phyloP scores from a whole-genome alignment of 2,113 vertebrate species.

The Cinclus mexicanus region DNA sequence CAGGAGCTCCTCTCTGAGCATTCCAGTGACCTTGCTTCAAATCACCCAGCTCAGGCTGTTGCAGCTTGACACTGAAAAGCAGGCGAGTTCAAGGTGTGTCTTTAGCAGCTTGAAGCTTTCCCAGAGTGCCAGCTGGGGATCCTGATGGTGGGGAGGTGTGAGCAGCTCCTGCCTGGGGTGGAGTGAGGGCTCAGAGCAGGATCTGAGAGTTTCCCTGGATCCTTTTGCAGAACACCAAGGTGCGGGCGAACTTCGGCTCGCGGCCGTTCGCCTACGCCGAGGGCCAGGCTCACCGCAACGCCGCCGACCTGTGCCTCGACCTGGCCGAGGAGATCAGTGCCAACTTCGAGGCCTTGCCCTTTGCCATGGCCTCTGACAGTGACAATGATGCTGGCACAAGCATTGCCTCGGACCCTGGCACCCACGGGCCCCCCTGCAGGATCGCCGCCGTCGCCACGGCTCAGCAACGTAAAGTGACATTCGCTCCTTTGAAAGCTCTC shows the following conservation, averaged over 20 bases:
- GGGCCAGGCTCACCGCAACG: conserved; percentile 95
- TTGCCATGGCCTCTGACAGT: conserved; percentile 98
- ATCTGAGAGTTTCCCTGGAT: background rate
- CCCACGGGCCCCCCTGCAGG: conserved; percentile 91
- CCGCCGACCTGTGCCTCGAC: conserved; percentile 93
- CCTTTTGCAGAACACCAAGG: conserved; percentile 90
- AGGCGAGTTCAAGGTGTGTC: background rate
- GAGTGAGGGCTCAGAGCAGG: background rate
- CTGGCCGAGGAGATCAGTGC: conserved; percentile 97
- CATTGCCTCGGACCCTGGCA: conserved; percentile 91
- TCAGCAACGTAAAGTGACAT: conserved; percentile 83
- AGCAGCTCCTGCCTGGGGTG: background rate
- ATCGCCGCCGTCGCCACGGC: conserved; percentile 90
- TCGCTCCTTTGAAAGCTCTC: background rate
- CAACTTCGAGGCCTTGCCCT: conserved; percentile 96
- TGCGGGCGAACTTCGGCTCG: conserved; percentile 94
- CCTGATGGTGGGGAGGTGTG: background rate
- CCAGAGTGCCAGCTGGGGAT: background rate
- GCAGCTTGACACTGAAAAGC: background rate
- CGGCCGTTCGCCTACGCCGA: conserved; percentile 91
- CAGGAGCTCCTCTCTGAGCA: background rate
- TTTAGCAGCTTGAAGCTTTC: background rate
- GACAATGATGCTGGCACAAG: conserved; percentile 96
- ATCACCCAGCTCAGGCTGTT: background rate
- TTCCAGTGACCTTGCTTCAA: background rate